Conservation (phyloP, 2,797 vertebrate genomes). For the Gadopsis marmoratus region DNA sequence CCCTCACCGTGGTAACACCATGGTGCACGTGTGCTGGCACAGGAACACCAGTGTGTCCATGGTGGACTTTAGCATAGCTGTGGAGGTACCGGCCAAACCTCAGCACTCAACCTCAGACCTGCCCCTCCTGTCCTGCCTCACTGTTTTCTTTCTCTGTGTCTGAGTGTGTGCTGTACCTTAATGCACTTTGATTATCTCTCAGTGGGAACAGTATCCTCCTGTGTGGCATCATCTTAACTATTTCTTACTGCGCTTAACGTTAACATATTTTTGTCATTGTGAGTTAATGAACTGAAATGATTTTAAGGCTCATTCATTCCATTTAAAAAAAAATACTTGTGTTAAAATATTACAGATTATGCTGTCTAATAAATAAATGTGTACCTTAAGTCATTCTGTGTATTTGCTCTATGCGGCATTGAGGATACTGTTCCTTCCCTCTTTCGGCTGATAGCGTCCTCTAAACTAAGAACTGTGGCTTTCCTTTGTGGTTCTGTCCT, state of each 20-base stretch:
- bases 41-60: conserved; percentile 99
- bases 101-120: conserved; percentile 72
- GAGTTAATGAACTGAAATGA: background rate
- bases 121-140: conserved; percentile 69
- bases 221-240: conserved; percentile 12
- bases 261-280: background rate
- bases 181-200: conserved; percentile 62
- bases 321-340: background rate
- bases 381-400: background rate
- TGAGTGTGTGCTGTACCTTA: conserved; percentile 65
- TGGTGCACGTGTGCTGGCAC: conserved; percentile 99
- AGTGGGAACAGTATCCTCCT: conserved; percentile 72
- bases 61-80: conserved; percentile 98
- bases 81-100: conserved; percentile 91
- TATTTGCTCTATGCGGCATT: background rate
- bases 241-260: background rate
- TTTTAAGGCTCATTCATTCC: conserved; percentile 3
- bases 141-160: conserved; percentile 65
- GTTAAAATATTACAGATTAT: background rate
- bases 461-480: conserved; percentile 63
- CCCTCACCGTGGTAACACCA: conserved; percentile 97
- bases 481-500: conserved; percentile 67
- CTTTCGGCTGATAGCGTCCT: conserved; percentile 49
- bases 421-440: conserved; percentile 65
- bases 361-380: background rate